Evolutionary conservation across 2,888 invertebrate species (phyloP).

Genomic region (Lithophane semibrunnea): DNA sequence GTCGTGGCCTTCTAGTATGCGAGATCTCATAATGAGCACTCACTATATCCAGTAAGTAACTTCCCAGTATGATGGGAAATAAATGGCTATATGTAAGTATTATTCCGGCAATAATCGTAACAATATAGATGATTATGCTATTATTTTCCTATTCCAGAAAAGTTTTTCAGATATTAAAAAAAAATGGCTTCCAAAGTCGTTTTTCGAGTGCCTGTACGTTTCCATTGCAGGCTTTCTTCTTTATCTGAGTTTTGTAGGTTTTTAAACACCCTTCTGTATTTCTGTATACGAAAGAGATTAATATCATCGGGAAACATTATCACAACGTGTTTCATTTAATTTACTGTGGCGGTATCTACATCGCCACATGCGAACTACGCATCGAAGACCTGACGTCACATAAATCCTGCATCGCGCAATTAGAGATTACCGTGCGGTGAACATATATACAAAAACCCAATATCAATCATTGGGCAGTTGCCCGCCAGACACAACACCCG

Average conservation of each 20-base stretch:
- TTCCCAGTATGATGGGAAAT: slow-evolving; percentile 5
- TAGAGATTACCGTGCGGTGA: too few relatives aligned
- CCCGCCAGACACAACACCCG: too few relatives aligned
- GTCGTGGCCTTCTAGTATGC: too few relatives aligned
- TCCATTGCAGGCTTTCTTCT: neutral
- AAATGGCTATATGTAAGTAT: slow-evolving; percentile 18
- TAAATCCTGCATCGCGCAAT: too few relatives aligned
- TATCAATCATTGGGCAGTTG: too few relatives aligned
- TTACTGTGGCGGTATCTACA: too few relatives aligned
- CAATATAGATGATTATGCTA: slow-evolving; percentile 5
- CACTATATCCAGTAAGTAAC: slow-evolving; percentile 3
- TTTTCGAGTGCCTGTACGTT: neutral
- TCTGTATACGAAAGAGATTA: neutral
- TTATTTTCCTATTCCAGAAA: neutral
- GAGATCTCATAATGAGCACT: neutral
- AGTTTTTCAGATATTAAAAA: neutral
- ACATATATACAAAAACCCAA: too few relatives aligned
- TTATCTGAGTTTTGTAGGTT: neutral
- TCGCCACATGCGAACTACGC: too few relatives aligned
- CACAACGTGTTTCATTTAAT: neutral
- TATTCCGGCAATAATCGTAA: slow-evolving; percentile 28
- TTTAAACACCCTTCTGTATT: neutral
- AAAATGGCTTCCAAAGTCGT: neutral
- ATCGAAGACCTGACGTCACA: too few relatives aligned
- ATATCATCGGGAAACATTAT: neutral